Percentiles rank a stretch among this genome's conserved stretches.
These are phyloP conservation scores for Dascyllus trimaculatus DNA, from an alignment of 2,113 vertebrate genomes.

Conservation along the genomic window DNA sequence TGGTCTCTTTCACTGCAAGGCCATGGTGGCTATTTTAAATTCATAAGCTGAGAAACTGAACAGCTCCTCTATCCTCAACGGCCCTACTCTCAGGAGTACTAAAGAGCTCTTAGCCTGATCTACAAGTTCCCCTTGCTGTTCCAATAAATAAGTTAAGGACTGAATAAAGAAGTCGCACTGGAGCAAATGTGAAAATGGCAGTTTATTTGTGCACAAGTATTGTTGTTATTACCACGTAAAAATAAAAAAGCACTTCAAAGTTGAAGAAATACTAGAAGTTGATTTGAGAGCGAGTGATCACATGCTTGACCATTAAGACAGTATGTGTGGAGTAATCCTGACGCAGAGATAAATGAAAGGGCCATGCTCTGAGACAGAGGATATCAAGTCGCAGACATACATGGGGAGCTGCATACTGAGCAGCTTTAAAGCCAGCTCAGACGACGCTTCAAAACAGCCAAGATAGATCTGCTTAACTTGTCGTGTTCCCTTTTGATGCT, in stretches of 20 bases:
- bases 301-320: constrained; percentile 37
- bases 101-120: constrained; percentile 9
- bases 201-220: not conserved
- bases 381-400: constrained; percentile 74
- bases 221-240: not conserved
- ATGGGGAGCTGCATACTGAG: constrained; percentile 58
- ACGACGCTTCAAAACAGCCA: constrained; percentile 67
- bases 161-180: not conserved
- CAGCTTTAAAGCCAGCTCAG: constrained; percentile 78
- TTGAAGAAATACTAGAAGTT: constrained; percentile 21
- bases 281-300: constrained; percentile 23
- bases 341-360: constrained; percentile 65
- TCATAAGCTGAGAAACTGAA: constrained; percentile 38
- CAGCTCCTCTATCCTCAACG: not conserved
- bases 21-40: constrained; percentile 19
- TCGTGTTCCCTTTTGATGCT: constrained; percentile 77
- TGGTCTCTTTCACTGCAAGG: constrained; percentile 22
- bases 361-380: constrained; percentile 68
- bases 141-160: not conserved
- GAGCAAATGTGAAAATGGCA: not conserved
- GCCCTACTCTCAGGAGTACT: not conserved
- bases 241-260: constrained; percentile 11
- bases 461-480: constrained; percentile 80
- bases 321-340: constrained; percentile 44
- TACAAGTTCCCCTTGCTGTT: not conserved